Conservation (phyloP, 2,113 vertebrate species). For the Bufo bufo region DNA sequence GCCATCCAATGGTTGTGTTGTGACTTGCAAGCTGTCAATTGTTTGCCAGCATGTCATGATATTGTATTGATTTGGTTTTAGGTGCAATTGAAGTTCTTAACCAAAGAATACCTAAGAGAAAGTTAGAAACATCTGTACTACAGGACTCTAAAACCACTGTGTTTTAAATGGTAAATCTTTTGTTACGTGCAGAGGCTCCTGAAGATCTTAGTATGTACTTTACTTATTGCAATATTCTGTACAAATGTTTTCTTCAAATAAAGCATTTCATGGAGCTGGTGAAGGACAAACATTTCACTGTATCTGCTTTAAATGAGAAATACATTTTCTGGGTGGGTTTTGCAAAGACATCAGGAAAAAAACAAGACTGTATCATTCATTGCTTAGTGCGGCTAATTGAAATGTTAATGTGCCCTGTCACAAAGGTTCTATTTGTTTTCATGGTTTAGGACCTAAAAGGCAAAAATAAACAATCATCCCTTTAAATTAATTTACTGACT, state of each 20-base stretch:
- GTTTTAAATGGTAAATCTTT: not conserved
- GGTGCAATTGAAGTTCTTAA: too few relatives aligned
- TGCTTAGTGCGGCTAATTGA: constrained; percentile 6
- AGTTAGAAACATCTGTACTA: not conserved
- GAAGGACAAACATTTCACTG: not conserved
- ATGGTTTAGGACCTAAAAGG: constrained; percentile 28
- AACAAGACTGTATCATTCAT: constrained; percentile 27
- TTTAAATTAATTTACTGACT: constrained; percentile 38
- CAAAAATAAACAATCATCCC: constrained; percentile 27
- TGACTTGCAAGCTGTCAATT: too few relatives aligned
- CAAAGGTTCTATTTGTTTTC: constrained; percentile 47
- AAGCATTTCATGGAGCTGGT: not conserved
- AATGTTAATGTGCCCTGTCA: constrained; percentile 7
- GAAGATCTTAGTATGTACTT: not conserved
- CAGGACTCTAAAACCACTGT: not conserved
- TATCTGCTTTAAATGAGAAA: constrained; percentile 20
- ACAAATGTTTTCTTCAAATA: not conserved
- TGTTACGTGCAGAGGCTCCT: too few relatives aligned
- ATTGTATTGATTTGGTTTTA: too few relatives aligned
- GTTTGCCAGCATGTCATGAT: too few relatives aligned
- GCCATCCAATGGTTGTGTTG: too few relatives aligned
- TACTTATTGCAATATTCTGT: not conserved
- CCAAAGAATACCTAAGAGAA: too few relatives aligned
- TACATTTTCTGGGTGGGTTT: not conserved
- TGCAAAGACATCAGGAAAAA: not conserved